A percentile compares a stretch with the other conserved stretches of the same genome.
These are phyloP conservation scores for Conistra vaccinii DNA, from an alignment of 2,888 invertebrate species.

Conservation along the genomic window DNA sequence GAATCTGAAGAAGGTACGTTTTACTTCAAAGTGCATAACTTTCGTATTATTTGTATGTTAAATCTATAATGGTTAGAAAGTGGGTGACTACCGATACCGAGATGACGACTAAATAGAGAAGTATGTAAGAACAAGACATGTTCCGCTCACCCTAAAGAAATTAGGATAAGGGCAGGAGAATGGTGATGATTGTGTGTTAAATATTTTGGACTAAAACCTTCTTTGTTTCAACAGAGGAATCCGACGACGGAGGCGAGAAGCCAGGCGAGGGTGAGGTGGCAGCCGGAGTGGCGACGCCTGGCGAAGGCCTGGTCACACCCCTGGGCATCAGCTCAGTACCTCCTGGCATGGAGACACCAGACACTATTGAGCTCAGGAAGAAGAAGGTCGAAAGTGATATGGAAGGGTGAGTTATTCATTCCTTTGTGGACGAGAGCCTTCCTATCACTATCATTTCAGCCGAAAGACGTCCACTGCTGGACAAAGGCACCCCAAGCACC, in stretches of 20 bases:
- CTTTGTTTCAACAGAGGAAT: conserved; percentile 77
- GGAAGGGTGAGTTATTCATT: conserved; percentile 93
- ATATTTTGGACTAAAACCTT: not conserved
- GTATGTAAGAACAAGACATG: not conserved
- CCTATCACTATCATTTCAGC: no score
- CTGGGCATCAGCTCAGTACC: conserved; percentile 97
- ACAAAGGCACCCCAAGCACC: no score
- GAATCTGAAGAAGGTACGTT: conserved; percentile 93
- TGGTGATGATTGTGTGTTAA: not conserved
- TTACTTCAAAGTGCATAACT: not conserved
- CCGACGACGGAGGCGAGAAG: conserved; percentile 78
- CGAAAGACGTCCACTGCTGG: no score
- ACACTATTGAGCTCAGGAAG: conserved; percentile 99
- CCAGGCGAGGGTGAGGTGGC: conserved; percentile 83
- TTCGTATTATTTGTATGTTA: not conserved
- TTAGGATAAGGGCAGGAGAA: not conserved
- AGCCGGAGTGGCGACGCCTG: conserved; percentile 97
- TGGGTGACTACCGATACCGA: not conserved
- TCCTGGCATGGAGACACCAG: conserved; percentile 99
- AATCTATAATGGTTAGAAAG: not conserved
- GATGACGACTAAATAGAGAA: not conserved
- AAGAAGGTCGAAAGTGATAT: conserved; percentile 98
- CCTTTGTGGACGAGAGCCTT: not conserved
- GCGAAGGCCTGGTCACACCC: conserved; percentile 98
- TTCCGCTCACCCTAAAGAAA: not conserved